Conservation (phyloP, 2,113 vertebrate species). For the Cheilinus undulatus region DNA sequence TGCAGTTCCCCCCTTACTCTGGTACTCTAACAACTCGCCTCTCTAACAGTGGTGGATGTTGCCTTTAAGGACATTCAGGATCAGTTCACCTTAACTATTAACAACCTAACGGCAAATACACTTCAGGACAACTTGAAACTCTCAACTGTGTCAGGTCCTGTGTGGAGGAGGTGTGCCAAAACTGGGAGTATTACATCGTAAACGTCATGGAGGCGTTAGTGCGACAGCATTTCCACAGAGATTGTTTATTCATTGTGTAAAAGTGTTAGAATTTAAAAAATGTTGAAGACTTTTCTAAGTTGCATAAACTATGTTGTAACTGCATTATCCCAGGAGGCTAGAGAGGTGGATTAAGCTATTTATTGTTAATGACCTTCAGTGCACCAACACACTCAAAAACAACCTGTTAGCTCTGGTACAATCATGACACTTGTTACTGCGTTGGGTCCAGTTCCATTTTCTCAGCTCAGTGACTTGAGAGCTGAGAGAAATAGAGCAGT, state of each 20-base stretch:
- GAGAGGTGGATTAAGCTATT: slow-evolving; percentile 41
- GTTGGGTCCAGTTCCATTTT: slow-evolving; percentile 57
- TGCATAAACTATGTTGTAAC: slow-evolving; percentile 33
- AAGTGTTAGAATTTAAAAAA: slow-evolving; percentile 35
- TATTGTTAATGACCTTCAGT: slow-evolving; percentile 33
- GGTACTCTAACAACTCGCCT: slow-evolving; percentile 38
- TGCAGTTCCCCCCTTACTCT: slow-evolving; percentile 15
- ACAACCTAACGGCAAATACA: slow-evolving; percentile 35
- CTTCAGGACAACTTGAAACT: slow-evolving; percentile 52
- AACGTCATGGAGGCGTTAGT: slow-evolving; percentile 24
- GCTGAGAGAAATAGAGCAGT: slow-evolving; percentile 33
- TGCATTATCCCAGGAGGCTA: slow-evolving; percentile 41
- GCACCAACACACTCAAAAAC: slow-evolving; percentile 41
- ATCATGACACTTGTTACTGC: slow-evolving; percentile 38
- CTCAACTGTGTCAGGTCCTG: slow-evolving; percentile 31
- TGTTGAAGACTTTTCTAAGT: slow-evolving; percentile 24
- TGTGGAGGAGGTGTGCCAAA: slow-evolving; percentile 61
- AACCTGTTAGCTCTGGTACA: slow-evolving; percentile 60
- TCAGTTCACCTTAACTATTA: slow-evolving; percentile 55
- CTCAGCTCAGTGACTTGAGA: slow-evolving; percentile 27
- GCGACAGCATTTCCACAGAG: slow-evolving; percentile 29
- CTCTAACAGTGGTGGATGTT: slow-evolving; percentile 48
- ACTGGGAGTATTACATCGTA: slow-evolving; percentile 35
- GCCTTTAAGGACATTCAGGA: slow-evolving; percentile 73
- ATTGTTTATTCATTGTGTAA: slow-evolving; percentile 23